phyloP scores from a whole-genome alignment of 30 jellyfish, hydroid and myxozoan genomes.

The Pelagia noctiluca region DNA sequence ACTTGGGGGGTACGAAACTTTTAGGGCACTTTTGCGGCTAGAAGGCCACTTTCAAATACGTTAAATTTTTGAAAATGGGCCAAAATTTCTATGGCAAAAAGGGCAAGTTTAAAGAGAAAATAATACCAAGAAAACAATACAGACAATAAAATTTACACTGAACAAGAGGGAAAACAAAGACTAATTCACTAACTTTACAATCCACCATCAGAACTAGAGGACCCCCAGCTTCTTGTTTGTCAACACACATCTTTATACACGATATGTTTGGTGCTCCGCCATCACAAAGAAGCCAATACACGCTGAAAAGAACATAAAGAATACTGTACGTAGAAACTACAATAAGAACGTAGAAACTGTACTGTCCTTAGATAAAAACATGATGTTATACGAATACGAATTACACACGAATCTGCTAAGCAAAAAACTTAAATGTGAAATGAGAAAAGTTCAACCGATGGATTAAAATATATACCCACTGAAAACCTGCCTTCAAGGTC shows the following conservation, averaged over 20 bases:
- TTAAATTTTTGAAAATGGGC: background rate
- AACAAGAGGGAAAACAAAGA: background rate
- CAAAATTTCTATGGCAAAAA: constrained; percentile 1
- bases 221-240: background rate
- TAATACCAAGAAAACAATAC: too few relatives aligned
- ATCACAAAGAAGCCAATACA: constrained; percentile 3
- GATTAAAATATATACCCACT: background rate
- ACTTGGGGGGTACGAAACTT: background rate
- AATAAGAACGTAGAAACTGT: background rate
- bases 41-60: constrained; percentile 1
- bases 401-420: constrained; percentile 5
- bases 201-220: background rate
- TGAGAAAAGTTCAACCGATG: background rate
- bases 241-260: background rate
- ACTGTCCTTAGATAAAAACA: background rate
- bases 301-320: constrained; percentile 3
- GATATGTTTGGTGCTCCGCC: background rate
- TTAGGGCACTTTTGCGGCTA: constrained; percentile 4
- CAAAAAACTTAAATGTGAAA: background rate
- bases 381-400: background rate
- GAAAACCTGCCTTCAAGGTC: constrained; percentile 23
- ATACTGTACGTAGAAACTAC: too few relatives aligned
- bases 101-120: too few relatives aligned
- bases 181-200: background rate
- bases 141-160: background rate